Percentiles rank a stretch among this genome's conserved stretches.
Conservation (phyloP, 2,113 vertebrate species). For the Cyphomyrus discorhynchus region DNA sequence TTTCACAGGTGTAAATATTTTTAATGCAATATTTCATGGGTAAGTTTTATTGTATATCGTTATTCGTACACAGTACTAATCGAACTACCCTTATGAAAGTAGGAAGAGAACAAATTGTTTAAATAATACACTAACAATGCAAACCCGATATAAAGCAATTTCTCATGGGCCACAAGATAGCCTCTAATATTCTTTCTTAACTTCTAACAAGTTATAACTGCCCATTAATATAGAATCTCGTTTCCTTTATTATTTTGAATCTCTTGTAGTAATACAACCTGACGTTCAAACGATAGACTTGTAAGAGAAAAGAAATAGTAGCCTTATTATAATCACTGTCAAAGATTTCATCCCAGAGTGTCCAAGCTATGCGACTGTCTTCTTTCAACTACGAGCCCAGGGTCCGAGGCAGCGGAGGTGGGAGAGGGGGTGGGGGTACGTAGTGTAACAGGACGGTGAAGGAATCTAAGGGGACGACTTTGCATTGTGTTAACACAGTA, state of each 20-base stretch:
- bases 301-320: not conserved
- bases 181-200: not conserved
- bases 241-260: not conserved
- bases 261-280: not conserved
- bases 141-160: not conserved
- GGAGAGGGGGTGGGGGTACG: not conserved
- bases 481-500: not conserved
- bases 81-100: not conserved
- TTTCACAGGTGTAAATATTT: not conserved
- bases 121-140: not conserved
- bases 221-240: not conserved
- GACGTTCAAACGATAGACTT: not conserved
- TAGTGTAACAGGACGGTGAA: not conserved
- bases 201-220: not conserved
- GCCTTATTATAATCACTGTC: not conserved
- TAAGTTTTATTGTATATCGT: not conserved
- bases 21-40: not conserved
- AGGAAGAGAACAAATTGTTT: not conserved
- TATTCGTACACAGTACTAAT: not conserved
- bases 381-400: not conserved
- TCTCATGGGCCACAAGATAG: not conserved
- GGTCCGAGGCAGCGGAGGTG: not conserved
- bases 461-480: constrained; percentile 6
- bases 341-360: not conserved
- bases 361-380: not conserved